Evolutionary conservation across 1,140 invertebrate genomes (phyloP).

Genomic region (Trialeurodes vaporariorum): DNA sequence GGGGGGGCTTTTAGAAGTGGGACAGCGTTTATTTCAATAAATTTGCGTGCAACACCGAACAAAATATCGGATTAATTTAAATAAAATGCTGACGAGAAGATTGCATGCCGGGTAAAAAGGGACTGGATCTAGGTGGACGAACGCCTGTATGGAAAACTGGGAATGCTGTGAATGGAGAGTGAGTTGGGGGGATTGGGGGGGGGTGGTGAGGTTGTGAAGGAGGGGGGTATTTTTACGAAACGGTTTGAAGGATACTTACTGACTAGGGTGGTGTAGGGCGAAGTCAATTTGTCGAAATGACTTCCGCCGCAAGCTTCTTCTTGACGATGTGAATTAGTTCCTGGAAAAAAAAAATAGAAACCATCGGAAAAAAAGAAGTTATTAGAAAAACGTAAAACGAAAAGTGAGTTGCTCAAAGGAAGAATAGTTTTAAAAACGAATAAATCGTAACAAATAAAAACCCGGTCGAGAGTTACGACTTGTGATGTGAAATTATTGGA

Average conservation of each 20-base stretch:
- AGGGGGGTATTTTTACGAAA: no score
- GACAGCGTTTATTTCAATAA: not conserved
- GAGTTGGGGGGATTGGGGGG: no score
- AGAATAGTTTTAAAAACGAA: no score
- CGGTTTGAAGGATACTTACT: not conserved
- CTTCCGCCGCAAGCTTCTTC: not conserved
- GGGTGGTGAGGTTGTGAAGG: no score
- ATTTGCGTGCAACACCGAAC: not conserved
- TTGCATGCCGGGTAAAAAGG: not conserved
- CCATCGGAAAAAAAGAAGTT: not conserved
- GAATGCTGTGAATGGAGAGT: no score
- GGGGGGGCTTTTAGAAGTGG: not conserved
- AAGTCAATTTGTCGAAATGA: not conserved
- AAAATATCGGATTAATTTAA: not conserved
- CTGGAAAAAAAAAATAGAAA: not conserved
- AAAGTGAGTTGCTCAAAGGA: no score
- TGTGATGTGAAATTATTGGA: no score
- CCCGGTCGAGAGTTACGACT: no score
- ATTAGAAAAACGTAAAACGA: no score
- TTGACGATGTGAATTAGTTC: not conserved
- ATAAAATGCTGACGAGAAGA: not conserved
- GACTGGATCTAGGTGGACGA: no score
- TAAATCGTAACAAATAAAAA: no score
- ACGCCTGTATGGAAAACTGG: no score
- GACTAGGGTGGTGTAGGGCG: not conserved